These are phyloP conservation scores for Caenorhabditis sp. DNA, from an alignment of 2,888 invertebrate genomes.

Conservation along the genomic window DNA sequence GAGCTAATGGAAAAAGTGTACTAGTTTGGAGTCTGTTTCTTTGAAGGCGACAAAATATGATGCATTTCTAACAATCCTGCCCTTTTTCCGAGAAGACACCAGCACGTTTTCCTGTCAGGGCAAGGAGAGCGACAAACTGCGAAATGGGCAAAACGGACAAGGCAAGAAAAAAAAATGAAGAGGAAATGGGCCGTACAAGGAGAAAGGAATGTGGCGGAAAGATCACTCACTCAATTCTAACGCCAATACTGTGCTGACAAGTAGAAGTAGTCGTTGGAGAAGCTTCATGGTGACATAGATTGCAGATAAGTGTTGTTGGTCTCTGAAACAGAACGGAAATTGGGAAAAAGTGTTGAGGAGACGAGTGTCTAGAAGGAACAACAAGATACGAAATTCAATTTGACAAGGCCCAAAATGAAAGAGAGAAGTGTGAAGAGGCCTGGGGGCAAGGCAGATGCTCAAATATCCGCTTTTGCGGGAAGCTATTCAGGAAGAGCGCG, in stretches of 20 bases:
- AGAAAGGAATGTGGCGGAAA: constrained; percentile 31
- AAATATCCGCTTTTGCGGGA: constrained; percentile 67
- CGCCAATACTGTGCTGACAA: constrained; percentile 37
- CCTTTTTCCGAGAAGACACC: constrained; percentile 17
- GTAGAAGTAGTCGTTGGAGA: constrained; percentile 7
- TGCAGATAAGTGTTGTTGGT: constrained; percentile 26
- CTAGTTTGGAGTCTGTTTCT: constrained; percentile 46
- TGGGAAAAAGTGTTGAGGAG: constrained; percentile 28
- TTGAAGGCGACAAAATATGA: constrained; percentile 53
- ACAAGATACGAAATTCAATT: constrained; percentile 59
- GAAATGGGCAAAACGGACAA: constrained; percentile 31
- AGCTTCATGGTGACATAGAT: constrained; percentile 53
- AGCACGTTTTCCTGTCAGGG: constrained; percentile 14
- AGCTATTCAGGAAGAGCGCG: constrained; percentile 60
- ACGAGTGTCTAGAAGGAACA: constrained; percentile 49
- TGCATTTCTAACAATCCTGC: constrained; percentile 56
- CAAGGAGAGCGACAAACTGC: neutral
- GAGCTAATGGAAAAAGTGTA: constrained; percentile 60
- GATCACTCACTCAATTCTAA: constrained; percentile 60
- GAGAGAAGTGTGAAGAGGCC: constrained; percentile 62
- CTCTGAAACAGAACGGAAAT: constrained; percentile 48
- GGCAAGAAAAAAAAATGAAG: too few relatives aligned
- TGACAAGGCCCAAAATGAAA: constrained; percentile 60
- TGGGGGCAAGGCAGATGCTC: constrained; percentile 62
- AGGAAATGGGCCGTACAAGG: constrained; percentile 45